These are phyloP conservation scores for Sicus ferrugineus DNA, from an alignment of 2,888 invertebrate species.

Conservation along the genomic window DNA sequence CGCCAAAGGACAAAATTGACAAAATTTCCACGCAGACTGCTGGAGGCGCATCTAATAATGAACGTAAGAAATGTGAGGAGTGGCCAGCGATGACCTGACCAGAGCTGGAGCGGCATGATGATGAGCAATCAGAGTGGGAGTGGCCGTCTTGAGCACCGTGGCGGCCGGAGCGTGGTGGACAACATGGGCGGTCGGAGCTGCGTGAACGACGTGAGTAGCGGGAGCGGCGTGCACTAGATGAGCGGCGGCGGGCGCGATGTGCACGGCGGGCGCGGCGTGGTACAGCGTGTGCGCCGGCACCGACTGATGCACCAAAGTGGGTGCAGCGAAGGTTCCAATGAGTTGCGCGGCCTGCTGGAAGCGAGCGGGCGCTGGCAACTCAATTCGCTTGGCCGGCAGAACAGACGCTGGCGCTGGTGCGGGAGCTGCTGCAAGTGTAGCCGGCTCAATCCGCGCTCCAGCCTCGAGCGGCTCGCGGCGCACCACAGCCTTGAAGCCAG, in stretches of 20 bases:
- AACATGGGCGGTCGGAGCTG: slow-evolving; percentile 38
- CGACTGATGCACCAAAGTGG: slow-evolving; percentile 53
- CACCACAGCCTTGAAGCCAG: slow-evolving; percentile 68
- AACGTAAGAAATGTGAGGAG: slow-evolving; percentile 53
- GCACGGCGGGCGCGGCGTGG: slow-evolving; percentile 42
- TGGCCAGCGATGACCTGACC: slow-evolving; percentile 46
- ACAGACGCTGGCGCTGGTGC: slow-evolving; percentile 24
- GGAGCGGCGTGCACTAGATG: slow-evolving; percentile 40
- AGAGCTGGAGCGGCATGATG: slow-evolving; percentile 50
- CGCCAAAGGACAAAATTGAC: too few relatives aligned
- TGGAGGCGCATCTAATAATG: slow-evolving; percentile 47
- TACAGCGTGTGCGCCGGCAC: slow-evolving; percentile 41
- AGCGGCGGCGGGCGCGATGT: slow-evolving; percentile 41
- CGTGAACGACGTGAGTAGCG: slow-evolving; percentile 40
- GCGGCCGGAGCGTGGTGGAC: slow-evolving; percentile 37
- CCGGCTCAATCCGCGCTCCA: neutral
- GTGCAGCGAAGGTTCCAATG: slow-evolving; percentile 45
- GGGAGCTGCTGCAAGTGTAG: slow-evolving; percentile 35
- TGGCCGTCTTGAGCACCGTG: slow-evolving; percentile 41
- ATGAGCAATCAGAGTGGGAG: slow-evolving; percentile 40
- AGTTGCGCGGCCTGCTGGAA: slow-evolving; percentile 35
- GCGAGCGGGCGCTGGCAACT: neutral
- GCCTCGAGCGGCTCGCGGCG: slow-evolving; percentile 65
- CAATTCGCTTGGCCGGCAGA: slow-evolving; percentile 22
- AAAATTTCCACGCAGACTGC: too few relatives aligned